Evolutionary conservation across 2,888 invertebrate species (phyloP).

Genomic region (Drosophila suboccidentalis): DNA sequence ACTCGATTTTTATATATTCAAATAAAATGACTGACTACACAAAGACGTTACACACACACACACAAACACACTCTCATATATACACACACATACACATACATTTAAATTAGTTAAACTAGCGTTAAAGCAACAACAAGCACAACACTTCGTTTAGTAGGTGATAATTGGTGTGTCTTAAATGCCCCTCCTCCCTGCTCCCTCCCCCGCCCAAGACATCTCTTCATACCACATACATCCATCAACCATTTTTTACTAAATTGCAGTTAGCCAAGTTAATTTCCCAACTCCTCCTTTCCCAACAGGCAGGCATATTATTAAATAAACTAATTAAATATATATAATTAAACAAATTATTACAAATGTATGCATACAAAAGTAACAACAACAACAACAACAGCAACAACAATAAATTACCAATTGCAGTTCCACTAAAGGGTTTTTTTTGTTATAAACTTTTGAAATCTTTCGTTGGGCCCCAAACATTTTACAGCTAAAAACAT

Average conservation of each 20-base stretch:
- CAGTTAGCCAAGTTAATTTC: slow-evolving; percentile 43
- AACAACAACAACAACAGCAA: slow-evolving; percentile 31
- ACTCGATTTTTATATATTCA: slow-evolving; percentile 18
- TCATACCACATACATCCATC: background rate
- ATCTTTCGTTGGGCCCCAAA: slow-evolving; percentile 15
- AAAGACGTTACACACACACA: slow-evolving; percentile 61
- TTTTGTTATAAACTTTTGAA: slow-evolving; percentile 12
- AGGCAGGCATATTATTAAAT: slow-evolving; percentile 61
- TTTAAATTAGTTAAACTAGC: slow-evolving; percentile 64
- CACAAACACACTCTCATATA: slow-evolving; percentile 17
- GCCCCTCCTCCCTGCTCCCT: slow-evolving; percentile 13
- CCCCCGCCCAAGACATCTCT: background rate
- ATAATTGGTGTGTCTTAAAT: slow-evolving; percentile 79
- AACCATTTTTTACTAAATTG: slow-evolving; percentile 60
- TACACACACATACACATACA: slow-evolving; percentile 29
- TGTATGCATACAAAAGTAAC: slow-evolving; percentile 39
- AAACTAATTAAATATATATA: slow-evolving; percentile 49
- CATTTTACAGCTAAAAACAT: slow-evolving; percentile 11
- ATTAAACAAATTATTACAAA: slow-evolving; percentile 51
- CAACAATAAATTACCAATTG: slow-evolving; percentile 69
- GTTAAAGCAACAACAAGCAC: slow-evolving; percentile 56
- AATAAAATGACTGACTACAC: slow-evolving; percentile 63
- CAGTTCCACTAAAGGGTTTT: slow-evolving; percentile 57
- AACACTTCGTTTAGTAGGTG: slow-evolving; percentile 77
- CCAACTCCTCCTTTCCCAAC: slow-evolving; percentile 13